Base-by-base conservation (phyloP, 2,113 vertebrate genomes). In the Rhinopomastus cyanomelas region DNA sequence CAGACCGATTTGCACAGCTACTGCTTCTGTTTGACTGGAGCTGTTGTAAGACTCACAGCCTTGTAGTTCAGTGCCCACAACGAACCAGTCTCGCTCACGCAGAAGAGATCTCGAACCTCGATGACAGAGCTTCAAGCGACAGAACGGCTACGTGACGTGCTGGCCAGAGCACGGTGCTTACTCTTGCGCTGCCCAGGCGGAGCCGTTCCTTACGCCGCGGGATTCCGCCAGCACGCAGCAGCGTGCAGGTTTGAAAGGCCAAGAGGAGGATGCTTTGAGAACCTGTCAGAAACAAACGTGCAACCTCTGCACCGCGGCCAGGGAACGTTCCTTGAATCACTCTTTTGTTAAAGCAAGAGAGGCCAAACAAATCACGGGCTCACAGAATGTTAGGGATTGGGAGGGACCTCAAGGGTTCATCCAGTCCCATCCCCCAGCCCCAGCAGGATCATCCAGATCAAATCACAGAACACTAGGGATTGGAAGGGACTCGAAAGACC, bases 201-300 rank as follows among this genome's bases (percentile, higher is more conserved):
- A 93, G 89, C 67, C 92, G 91, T 65, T 94, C 93, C 85, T 93
- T 92, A 94, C 74, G 92, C 81, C 85, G 46, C 79, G 86, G 94
- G 91, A 90, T 93, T 95, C 93, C 87, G 77, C 48, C 66, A 84
- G 86, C 94, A 92, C 87, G 95, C 52, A 96, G 94, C 93, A 96
- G 80, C 20, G 32, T 55, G 68, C 15, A 0, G 57, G 84, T 92
- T 87, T 96, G 62, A 96, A 95, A 95, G 85, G 92, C 93, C 93
- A 82, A 72, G 75, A 77, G 89, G 78, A 92, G 94, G 93, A 87
- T 96, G 92, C 90, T 92, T 90, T 91, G 89, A 95, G 88, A 95
- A 95, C 51, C 92, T 95, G 95, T 97, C 95, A 96, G 90, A 96
- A 95, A 90, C 95, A 97, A 95, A 92, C 46, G 73, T 88, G 69